Base-by-base conservation (phyloP, 2,113 vertebrate genomes). In the Procapra przewalskii region DNA sequence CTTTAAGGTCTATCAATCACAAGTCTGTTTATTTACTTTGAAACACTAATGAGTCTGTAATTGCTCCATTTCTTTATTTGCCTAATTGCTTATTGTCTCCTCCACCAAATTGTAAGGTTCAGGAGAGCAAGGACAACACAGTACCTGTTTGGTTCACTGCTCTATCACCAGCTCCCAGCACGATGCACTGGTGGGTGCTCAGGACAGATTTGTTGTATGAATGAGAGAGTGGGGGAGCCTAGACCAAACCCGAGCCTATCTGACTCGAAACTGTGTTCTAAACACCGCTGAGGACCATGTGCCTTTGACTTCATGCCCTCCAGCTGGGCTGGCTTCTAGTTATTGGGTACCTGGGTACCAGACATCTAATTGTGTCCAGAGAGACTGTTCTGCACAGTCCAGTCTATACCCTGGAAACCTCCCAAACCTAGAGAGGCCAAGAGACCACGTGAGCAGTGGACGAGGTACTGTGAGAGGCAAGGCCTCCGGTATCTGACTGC, bases 201-300 rank as follows among this genome's bases (percentile, higher is more conserved):
- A 59, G 50, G 77, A 27, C 54, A 25, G n/a, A 87, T 88, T 71
- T 71, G n/a, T 45, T 88, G 81, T 87, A 14, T 36, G 21, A 90
- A 27, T 59, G 52, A 81, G 13, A 29, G 10, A 36, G 33, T 71
- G 14, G 15, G 31, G 48, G 45, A 60, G 33, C 36, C 27, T 17
- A 88, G 54, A 48, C 12, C 31, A 80, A 88, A 77, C 55, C 71
- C 36, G 7, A 29, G 48, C 16, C 75, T 60, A 55, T 33, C n/a
- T 60, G 75, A 50, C 15, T 57, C 31, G 13, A 87, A 27, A 45
- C 59, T 48, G 12, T 62, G 17, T 25, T 82, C 12, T 57, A 19
- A 79, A 33, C 4, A 2, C 23, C 5, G 0, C 25, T 40, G 14
- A 1, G 40, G 7, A 40, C 50, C 6, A 0, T 10, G 12, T n/a